Percentiles rank a stretch among this genome's conserved stretches.
Evolutionary conservation across 2,113 vertebrate genomes (phyloP).

Genomic region (Poeciliopsis occidentalis): DNA sequence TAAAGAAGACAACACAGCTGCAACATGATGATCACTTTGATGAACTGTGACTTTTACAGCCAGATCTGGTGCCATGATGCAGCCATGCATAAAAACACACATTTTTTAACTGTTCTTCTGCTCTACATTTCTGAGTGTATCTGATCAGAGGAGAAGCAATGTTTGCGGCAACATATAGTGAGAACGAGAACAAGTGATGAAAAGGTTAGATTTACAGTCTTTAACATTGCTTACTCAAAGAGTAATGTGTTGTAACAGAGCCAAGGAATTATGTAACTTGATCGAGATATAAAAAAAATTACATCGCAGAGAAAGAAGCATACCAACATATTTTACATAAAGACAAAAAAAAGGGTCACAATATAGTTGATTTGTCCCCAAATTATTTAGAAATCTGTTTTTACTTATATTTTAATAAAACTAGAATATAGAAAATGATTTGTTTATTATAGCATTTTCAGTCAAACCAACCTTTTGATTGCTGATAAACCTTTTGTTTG

Average conservation of each 20-base stretch:
- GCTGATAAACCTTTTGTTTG: no score
- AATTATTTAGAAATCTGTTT: no score
- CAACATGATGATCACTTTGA: constrained; percentile 29
- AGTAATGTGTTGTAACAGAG: background rate
- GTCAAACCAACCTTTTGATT: no score
- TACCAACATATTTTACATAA: background rate
- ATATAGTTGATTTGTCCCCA: no score
- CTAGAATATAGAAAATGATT: no score
- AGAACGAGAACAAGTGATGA: constrained; percentile 5
- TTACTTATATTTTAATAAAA: no score
- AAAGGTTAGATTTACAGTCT: background rate
- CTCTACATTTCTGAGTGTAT: background rate
- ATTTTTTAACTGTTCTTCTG: background rate
- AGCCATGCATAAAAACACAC: background rate
- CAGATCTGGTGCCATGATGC: constrained; percentile 13
- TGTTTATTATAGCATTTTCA: no score
- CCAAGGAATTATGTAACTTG: background rate
- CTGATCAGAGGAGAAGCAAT: constrained; percentile 9
- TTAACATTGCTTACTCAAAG: background rate
- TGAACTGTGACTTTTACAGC: constrained; percentile 35
- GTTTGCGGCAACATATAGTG: constrained; percentile 34
- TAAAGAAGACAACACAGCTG: constrained; percentile 33
- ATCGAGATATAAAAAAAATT: background rate
- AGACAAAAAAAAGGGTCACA: background rate
- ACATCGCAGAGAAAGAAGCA: background rate